A percentile compares a stretch with the other conserved stretches of the same genome.
Evolutionary conservation across 1,140 invertebrate species (phyloP).

Genomic region (Drosophila sechellia): DNA sequence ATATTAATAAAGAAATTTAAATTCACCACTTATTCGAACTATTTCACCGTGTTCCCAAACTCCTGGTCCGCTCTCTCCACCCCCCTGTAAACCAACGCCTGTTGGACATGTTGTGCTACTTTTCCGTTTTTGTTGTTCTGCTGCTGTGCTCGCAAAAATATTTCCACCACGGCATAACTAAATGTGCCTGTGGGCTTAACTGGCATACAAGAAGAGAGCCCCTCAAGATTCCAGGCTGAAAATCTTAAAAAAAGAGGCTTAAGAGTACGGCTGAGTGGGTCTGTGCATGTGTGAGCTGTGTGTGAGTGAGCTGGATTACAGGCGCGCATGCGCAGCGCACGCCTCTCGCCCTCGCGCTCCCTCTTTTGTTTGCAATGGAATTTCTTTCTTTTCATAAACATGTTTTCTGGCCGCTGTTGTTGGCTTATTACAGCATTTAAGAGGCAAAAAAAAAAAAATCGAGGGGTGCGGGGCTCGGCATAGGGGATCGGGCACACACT

Average conservation of each 20-base stretch:
- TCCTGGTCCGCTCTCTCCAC: background rate
- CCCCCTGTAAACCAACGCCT: slow-evolving; percentile 1
- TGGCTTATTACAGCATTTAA: slow-evolving; percentile 79
- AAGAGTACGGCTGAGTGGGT: slow-evolving; percentile 38
- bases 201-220: slow-evolving; percentile 43
- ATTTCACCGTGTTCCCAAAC: slow-evolving; percentile 18
- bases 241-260: slow-evolving; percentile 7
- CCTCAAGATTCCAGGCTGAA: slow-evolving; percentile 4
- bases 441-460: slow-evolving; percentile 44
- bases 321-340: slow-evolving; percentile 55
- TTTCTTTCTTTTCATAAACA: slow-evolving; percentile 82
- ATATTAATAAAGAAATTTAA: background rate
- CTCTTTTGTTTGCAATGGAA: slow-evolving; percentile 80
- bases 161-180: slow-evolving; percentile 66
- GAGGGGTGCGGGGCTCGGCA: slow-evolving; percentile 3
- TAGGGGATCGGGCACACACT: slow-evolving; percentile 52
- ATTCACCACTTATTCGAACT: background rate
- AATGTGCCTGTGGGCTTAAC: slow-evolving; percentile 57
- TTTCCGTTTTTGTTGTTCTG: slow-evolving; percentile 29
- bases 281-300: background rate
- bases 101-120: slow-evolving; percentile 64
- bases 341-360: slow-evolving; percentile 46
- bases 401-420: slow-evolving; percentile 66
- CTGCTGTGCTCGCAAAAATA: slow-evolving; percentile 28
- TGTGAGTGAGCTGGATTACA: slow-evolving; percentile 57